phyloP scores from a whole-genome alignment of 2,113 vertebrate species.

The Abramis brama region DNA sequence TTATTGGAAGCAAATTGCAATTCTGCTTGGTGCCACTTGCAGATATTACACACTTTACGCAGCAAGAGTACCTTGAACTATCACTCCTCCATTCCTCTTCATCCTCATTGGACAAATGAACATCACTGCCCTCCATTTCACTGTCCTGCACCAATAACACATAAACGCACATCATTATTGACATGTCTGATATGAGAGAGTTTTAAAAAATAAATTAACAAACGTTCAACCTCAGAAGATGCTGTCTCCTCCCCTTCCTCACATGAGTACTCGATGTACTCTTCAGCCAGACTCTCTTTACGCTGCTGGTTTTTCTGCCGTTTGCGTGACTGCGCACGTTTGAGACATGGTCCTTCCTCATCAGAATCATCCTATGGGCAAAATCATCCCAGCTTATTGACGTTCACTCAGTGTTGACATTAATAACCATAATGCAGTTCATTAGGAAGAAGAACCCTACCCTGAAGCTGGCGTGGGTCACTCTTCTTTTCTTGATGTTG shows the following conservation, averaged over 20 bases:
- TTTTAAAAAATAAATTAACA: not conserved
- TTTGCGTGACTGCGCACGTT: slow-evolving; percentile 71
- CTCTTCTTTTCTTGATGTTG: slow-evolving; percentile 81
- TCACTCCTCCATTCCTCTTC: slow-evolving; percentile 92
- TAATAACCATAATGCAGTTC: not conserved
- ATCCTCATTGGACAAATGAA: slow-evolving; percentile 83
- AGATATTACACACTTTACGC: not conserved
- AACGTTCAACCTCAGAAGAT: slow-evolving; percentile 71
- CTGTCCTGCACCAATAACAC: slow-evolving; percentile 75
- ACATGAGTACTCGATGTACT: slow-evolving; percentile 82
- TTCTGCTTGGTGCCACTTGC: not conserved
- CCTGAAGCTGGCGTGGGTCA: slow-evolving; percentile 74
- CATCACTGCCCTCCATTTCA: slow-evolving; percentile 83
- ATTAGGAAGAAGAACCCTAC: slow-evolving; percentile 55
- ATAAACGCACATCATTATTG: not conserved
- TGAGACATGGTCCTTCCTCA: slow-evolving; percentile 70
- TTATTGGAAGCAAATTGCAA: not conserved
- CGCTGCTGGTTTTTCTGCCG: slow-evolving; percentile 68
- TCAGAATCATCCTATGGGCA: slow-evolving; percentile 82
- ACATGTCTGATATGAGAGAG: not conserved
- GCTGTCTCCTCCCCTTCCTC: slow-evolving; percentile 86
- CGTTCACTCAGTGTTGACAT: not conserved
- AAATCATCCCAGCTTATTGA: slow-evolving; percentile 4
- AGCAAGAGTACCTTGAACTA: slow-evolving; percentile 82
- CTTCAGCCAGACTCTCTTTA: slow-evolving; percentile 67